Conservation (phyloP, 2,113 vertebrate genomes). For the Anhinga rufa region DNA sequence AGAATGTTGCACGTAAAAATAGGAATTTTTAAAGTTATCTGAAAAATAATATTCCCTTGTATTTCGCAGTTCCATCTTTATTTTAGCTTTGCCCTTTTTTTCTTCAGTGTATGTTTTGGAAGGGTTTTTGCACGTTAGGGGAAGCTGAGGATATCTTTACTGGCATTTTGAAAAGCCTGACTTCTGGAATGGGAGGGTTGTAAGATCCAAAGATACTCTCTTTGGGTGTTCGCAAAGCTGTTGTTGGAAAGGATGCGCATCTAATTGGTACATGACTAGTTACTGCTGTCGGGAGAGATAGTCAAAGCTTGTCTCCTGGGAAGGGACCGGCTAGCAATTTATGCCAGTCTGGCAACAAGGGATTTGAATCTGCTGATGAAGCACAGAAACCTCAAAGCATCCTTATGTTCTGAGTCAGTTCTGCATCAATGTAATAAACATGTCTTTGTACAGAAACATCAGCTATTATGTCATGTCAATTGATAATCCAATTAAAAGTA, state of each 20-base stretch:
- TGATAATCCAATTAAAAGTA: neutral
- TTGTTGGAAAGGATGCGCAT: neutral
- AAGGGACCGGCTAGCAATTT: slow-evolving; percentile 13
- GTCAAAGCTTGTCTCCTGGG: slow-evolving; percentile 6
- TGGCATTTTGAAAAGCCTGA: neutral
- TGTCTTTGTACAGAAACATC: neutral
- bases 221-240: neutral
- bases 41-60: neutral
- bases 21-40: neutral
- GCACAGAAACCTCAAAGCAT: slow-evolving; percentile 34
- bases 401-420: slow-evolving; percentile 31
- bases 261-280: neutral
- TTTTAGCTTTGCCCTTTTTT: neutral
- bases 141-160: neutral
- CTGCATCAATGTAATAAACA: neutral
- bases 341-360: slow-evolving; percentile 9
- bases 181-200: neutral
- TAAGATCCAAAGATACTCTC: neutral
- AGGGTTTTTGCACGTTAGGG: neutral
- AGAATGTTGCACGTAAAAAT: neutral
- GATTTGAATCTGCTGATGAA: slow-evolving; percentile 50
- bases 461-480: neutral
- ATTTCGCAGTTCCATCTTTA: neutral
- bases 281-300: neutral
- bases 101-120: neutral